Base-by-base conservation (phyloP, 2,888 invertebrate species). In the Caenorhabditis panamensis region DNA sequence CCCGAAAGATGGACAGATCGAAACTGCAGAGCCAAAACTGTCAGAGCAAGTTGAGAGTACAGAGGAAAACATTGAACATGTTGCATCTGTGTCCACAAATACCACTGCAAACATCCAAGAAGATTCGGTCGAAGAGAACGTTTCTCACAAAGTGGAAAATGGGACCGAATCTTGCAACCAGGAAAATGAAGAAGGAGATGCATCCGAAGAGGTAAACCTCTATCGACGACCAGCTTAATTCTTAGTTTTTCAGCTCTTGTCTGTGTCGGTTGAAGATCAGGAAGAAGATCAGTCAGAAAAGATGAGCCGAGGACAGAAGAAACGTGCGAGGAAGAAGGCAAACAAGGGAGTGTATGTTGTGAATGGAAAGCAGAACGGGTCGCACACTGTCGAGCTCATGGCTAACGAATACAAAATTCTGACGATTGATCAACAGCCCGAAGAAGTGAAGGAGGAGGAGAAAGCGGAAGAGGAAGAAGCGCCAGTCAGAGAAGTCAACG, bases 341-440 rank as follows among this genome's bases (percentile, higher is more conserved):
- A 31, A 49, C 11, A 66, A 75, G 24, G 75, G 61, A 20, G 49
- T 47, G 11, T 66, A 66, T 24, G 64, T 64, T n/a, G 64, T 73
- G 20, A 66, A 66, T 18, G 58, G 49, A 0, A 63, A 64, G n/a
- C 0, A 9, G 22, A 8, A 44, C 9, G 24, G 20, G 0, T 31
- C 63, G 16, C 66, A 75, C 36, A 51, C 75, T 1, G 24, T 75
- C 31, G 75, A 75, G 16, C 24, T 75, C n/a, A 31, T 61, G 13
- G 66, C 75, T 1, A 58, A 66, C 4, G 75, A 75, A 16, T 75
- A 61, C 61, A 59, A 41, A 67, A 59, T 75, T 22, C 41, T 75
- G 18, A 26, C 59, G 22, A 24, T 75, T 13, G 75, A 75, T 31
- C 51, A 66, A n/a, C n/a, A n/a, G n/a, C n/a, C n/a, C n/a, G n/a